phyloP scores from a whole-genome alignment of 2,888 invertebrate genomes.

The Lochmaea capreae region DNA sequence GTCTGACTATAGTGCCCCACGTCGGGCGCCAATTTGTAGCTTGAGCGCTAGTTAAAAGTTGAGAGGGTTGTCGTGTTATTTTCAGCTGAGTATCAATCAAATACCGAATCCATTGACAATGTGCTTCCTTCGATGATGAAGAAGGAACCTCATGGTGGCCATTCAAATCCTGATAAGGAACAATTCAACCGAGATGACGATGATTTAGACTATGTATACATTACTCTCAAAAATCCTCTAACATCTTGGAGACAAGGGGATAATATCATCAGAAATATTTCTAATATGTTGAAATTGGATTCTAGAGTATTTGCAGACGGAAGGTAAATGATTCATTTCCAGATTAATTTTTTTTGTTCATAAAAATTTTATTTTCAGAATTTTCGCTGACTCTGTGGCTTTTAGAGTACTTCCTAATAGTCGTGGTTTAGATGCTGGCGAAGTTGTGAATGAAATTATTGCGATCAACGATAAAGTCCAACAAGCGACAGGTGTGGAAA shows the following conservation, averaged over 20 bases:
- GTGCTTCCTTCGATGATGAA: conserved; percentile 61
- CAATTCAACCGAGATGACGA: conserved; percentile 54
- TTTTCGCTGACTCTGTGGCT: conserved; percentile 81
- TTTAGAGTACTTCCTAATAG: conserved; percentile 78
- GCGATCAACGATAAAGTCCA: conserved; percentile 76
- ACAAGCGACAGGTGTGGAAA: conserved; percentile 75
- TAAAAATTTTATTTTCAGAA: conserved; percentile 71
- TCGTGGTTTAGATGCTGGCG: conserved; percentile 74
- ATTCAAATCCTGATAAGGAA: conserved; percentile 58
- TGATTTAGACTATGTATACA: conserved; percentile 83
- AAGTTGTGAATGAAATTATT: conserved; percentile 74
- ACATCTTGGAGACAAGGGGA: conserved; percentile 80
- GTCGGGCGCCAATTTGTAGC: too few relatives aligned
- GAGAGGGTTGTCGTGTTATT: neutral
- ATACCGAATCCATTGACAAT: conserved; percentile 28
- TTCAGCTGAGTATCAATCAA: conserved; percentile 15
- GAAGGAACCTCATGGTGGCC: conserved; percentile 62
- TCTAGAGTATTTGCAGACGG: conserved; percentile 73
- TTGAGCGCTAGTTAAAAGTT: too few relatives aligned
- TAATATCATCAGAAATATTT: conserved; percentile 76
- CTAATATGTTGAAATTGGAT: conserved; percentile 76
- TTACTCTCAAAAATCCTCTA: conserved; percentile 79
- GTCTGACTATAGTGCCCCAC: too few relatives aligned
- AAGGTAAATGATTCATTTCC: conserved; percentile 64
- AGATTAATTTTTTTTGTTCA: conserved; percentile 4